Percentiles rank a stretch among this genome's conserved stretches.
These are phyloP conservation scores for Diaperis boleti DNA, from an alignment of 2,888 invertebrate genomes.

Conservation along the genomic window DNA sequence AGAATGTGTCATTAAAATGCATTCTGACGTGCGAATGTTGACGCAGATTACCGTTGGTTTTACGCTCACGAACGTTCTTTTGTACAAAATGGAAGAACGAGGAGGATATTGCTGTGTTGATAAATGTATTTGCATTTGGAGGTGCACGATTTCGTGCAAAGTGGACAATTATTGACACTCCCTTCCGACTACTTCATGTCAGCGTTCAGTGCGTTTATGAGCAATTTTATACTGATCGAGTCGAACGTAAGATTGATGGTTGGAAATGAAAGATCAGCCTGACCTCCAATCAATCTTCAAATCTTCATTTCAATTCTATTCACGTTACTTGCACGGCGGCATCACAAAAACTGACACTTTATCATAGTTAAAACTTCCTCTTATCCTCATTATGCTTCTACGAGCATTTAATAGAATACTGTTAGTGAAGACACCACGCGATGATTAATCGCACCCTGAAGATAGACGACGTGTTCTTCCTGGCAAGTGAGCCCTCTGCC, in stretches of 20 bases:
- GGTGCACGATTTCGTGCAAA: conserved; percentile 47
- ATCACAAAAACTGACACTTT: conserved; percentile 29
- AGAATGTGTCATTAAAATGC: conserved; percentile 62
- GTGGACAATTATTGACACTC: conserved; percentile 46
- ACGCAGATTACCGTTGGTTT: conserved; percentile 37
- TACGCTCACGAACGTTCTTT: conserved; percentile 13
- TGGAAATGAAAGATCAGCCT: conserved; percentile 38
- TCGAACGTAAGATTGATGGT: conserved; percentile 38
- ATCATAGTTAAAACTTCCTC: conserved; percentile 13
- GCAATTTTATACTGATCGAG: conserved; percentile 40
- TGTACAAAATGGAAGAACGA: conserved; percentile 21
- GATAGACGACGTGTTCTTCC: background rate
- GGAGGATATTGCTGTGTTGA: conserved; percentile 15
- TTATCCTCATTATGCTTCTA: conserved; percentile 5
- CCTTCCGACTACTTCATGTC: conserved; percentile 36
- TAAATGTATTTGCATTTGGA: conserved; percentile 41
- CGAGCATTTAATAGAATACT: conserved; percentile 5
- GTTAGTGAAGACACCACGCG: conserved; percentile 1
- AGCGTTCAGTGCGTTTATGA: conserved; percentile 32
- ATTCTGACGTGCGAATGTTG: conserved; percentile 60
- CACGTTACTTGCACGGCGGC: conserved; percentile 31
- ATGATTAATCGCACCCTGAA: background rate
- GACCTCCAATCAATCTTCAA: conserved; percentile 43
- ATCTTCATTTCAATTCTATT: conserved; percentile 36
- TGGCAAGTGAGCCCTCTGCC: background rate